Base-by-base conservation (phyloP, 2,113 vertebrate species). In the Syngnathus typhle region DNA sequence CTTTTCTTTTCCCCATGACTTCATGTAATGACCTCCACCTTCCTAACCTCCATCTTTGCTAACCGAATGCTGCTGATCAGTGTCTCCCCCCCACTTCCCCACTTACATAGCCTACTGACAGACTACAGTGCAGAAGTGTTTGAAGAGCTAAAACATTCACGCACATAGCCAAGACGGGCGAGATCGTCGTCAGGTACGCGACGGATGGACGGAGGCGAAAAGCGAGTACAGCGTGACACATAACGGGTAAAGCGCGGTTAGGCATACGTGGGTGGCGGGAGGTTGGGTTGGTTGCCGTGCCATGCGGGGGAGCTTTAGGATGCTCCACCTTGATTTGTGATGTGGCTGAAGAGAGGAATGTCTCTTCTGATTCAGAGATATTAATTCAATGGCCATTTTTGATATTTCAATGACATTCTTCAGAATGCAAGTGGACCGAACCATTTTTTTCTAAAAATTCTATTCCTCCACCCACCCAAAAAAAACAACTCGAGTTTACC, bases 61-160 rank as follows among this genome's bases (percentile, higher is more conserved):
- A 78, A 81, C 63, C 59, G 84, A 73, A 88, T 88, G 86, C 56
- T 67, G 81, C 75, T 90, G 71, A 84, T 81, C 84, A 84, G 79
- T 82, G 77, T 82, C 78, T 69, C 78, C 27, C 63, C 76, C 21
- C 32, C n/a, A n/a, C 27, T 76, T 71, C 78, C 80, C 78, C 83
- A 89, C 89, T 91, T 66, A 91, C 88, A 74, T 90, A 91, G 84
- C 68, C 7, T 84, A 91, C 85, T 88, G 77, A 89, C 85, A 83
- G 89, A 89, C 89, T 91, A 91, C 89, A 92, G 90, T 75, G 81
- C 90, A 90, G 60, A 70, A 82, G 36, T 51, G 55, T 67, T 60
- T 62, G 21, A 47, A 79, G 70, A 61, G 58, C 9, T 12, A 56
- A 46, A 32, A 36, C 9, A 39, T 56, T 60, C 47, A 71, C 18